Evolutionary conservation across 2,113 vertebrate genomes (phyloP), one percentile per base, ranked within the genome.

Genomic region (Hystrix brachyura): DNA sequence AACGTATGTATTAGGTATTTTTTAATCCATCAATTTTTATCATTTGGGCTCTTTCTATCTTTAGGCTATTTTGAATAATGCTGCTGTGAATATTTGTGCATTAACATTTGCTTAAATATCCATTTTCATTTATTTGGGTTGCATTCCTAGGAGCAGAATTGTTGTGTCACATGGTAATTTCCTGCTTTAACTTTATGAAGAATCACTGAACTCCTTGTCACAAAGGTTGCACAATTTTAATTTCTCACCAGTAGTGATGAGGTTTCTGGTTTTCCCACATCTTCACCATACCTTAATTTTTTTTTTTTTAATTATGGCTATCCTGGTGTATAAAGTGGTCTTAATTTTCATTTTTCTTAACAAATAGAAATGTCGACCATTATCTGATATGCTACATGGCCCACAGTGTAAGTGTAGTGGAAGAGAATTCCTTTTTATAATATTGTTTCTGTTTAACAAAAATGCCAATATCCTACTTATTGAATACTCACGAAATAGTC

Each of bases 331-430:
- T 82, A 46, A 87, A 81, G 80, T 81, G 53, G 53, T 94, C 76
- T 87, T n/a, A 17, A 57, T 94, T 97, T 93, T 10, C 18, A 29
- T 43, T 71, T 94, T 88, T 67, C 43, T 21, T 80, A 67, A 92
- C 43, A 17, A 46, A 8, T 71, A 27, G 15, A 74, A 72, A 72
- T 86, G 34, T 27, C 96, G 48, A 43, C 4, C 32, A 74, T 59
- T 19, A 79, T 94, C 82, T 87, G 59, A 27, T 81, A 19, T 64
- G 71, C 94, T 83, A 90, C 57, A 94, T 60, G n/a, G 65, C 10
- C 88, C 5, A n/a, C 13, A 87, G 29, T 34, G 60, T 60, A 95
- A 91, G 69, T 19, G 7, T 76, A 76, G 72, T 48, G 29, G 59
- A 95, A n/a, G 34, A 48, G 5, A 48, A 32, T 83, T 91, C 38